Percentiles rank a stretch among this genome's conserved stretches.
Conservation (phyloP, 2,113 vertebrate species). For the Heterotilapia buettikoferi region DNA sequence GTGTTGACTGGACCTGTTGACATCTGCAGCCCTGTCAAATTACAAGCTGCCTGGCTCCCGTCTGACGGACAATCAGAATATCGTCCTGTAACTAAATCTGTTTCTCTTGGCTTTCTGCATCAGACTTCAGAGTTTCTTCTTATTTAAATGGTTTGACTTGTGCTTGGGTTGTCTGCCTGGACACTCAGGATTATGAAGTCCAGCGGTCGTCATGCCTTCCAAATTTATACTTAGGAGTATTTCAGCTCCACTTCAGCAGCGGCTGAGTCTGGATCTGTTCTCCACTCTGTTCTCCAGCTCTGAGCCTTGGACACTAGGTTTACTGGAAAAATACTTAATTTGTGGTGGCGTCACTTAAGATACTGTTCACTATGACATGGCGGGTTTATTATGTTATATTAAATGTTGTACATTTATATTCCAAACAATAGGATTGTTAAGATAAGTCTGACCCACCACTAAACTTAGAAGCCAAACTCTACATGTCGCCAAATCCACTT, state of each 20-base stretch:
- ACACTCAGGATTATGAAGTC: neutral
- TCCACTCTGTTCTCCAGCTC: neutral
- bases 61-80: neutral
- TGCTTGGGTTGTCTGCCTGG: neutral
- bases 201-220: neutral
- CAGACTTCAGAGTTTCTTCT: neutral
- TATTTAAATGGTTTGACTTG: conserved; percentile 6
- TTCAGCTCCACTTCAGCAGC: neutral
- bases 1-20: conserved; percentile 38
- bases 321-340: conserved; percentile 45
- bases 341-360: conserved; percentile 23
- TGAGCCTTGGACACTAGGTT: neutral
- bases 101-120: conserved; percentile 18
- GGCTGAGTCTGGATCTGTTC: neutral
- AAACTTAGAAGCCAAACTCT: neutral
- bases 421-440: conserved; percentile 13
- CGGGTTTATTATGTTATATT: neutral
- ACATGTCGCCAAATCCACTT: conserved; percentile 1
- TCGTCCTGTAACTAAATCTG: conserved; percentile 20
- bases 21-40: conserved; percentile 13
- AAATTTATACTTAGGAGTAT: neutral
- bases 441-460: neutral
- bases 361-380: conserved; percentile 12
- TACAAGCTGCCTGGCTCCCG: conserved; percentile 5
- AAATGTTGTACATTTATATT: conserved; percentile 13